Percentiles rank a stretch among this genome's conserved stretches.
phyloP scores from a whole-genome alignment of 1,140 invertebrate genomes.

The Aphaenogaster floridana region DNA sequence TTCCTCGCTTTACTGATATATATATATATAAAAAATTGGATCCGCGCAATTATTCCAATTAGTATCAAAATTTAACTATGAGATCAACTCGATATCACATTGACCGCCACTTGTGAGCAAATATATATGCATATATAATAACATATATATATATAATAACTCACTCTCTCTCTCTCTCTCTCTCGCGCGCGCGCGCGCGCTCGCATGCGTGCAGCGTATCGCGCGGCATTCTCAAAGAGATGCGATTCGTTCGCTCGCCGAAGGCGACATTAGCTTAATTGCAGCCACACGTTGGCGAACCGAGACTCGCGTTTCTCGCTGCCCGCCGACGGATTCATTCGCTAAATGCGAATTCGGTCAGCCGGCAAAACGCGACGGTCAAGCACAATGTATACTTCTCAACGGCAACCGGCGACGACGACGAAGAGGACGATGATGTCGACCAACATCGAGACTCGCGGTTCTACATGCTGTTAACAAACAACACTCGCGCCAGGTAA shows the following conservation, averaged over 20 bases:
- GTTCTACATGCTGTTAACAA: conserved; percentile 71
- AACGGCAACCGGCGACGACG: neutral
- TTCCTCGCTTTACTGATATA: neutral
- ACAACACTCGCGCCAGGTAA: conserved; percentile 68
- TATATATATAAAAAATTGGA: neutral
- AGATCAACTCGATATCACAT: neutral
- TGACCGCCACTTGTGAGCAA: conserved; percentile 31
- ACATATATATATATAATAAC: neutral
- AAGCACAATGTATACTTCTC: neutral
- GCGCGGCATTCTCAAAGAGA: conserved; percentile 61
- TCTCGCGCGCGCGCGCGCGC: too few relatives aligned
- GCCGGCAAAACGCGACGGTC: conserved; percentile 33
- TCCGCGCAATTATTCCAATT: conserved; percentile 69
- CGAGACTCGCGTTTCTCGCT: conserved; percentile 9
- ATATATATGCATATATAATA: conserved; percentile 17
- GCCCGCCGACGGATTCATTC: neutral
- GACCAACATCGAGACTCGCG: conserved; percentile 13
- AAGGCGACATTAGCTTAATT: conserved; percentile 75
- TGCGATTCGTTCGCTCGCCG: conserved; percentile 49
- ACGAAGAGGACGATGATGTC: conserved; percentile 20
- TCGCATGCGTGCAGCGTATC: neutral
- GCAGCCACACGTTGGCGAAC: conserved; percentile 36
- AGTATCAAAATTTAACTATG: conserved; percentile 45
- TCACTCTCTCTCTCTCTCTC: too few relatives aligned
- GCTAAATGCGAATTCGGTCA: conserved; percentile 61